Evolutionary conservation across 2,113 vertebrate genomes (phyloP), one percentile per base, ranked within the genome.

Genomic region (Lophotis ruficrista): DNA sequence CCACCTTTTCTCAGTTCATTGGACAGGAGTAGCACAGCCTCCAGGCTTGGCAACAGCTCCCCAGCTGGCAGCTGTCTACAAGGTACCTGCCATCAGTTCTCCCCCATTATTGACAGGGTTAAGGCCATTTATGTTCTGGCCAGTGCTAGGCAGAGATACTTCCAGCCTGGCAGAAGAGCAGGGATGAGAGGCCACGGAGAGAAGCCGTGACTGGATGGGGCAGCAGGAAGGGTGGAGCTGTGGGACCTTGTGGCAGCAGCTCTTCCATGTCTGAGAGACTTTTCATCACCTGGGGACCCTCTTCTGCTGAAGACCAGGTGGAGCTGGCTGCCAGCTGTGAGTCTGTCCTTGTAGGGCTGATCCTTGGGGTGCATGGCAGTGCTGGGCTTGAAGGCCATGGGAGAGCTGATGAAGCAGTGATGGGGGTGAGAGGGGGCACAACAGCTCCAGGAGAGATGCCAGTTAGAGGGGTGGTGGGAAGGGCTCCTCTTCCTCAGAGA

Each of bases 41-140:
- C 23, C 56, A 53, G 31, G 27, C 17, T 66, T 77, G 51, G 77
- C 45, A 72, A 53, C 27, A n/a, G 54, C 23, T 35, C 23, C 41
- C 8, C 17, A 37, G 41, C 41, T 43, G 41, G 41, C 41, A 43
- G 41, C 41, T 43, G 41, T 43, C 41, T 43, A 43, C 37, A 57
- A 41, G 87, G 27, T 70, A 77, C 60, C 80, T 71, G 51, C 75
- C 80, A 80, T 92, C 81, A 54, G 83, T 94, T 65, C 56, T 71
- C 25, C 58, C 94, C 88, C 80, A 92, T 95, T 95, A 96, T 92
- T 86, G 43, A 92, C 89, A 78, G 30, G 21, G 12, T 83, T 87
- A 54, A 83, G 51, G 68, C 56, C 62, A 71, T 75, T 66, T 87
- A 69, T n/a, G 33, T 72, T 64, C 77, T 87, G 72, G 62, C 53